These are phyloP conservation scores for Ips typographus DNA, from an alignment of 1,140 invertebrate genomes.

Conservation along the genomic window DNA sequence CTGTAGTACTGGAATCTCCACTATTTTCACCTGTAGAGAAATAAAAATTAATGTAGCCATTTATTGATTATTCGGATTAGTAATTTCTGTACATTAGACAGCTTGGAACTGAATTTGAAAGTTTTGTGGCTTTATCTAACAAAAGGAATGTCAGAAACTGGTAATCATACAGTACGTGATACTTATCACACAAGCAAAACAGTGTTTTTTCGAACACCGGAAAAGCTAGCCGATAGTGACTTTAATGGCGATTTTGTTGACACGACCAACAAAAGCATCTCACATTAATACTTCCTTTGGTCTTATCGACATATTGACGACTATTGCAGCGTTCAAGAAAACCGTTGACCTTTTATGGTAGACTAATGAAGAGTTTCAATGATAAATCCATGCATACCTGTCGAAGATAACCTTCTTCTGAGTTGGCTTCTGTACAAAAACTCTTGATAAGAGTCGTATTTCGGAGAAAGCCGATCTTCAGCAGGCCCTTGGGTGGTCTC, in stretches of 20 bases:
- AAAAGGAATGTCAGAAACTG: too few relatives aligned
- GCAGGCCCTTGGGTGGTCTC: conserved; percentile 28
- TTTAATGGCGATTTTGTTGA: not conserved
- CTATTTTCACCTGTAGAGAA: conserved; percentile 51
- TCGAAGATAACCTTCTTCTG: conserved; percentile 36
- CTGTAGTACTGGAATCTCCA: conserved; percentile 57
- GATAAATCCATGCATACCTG: conserved; percentile 10
- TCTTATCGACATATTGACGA: too few relatives aligned
- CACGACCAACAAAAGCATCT: not conserved
- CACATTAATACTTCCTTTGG: not conserved
- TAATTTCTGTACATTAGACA: too few relatives aligned
- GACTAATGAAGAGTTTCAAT: not conserved
- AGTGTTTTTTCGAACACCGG: conserved; percentile 8
- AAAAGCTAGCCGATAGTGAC: not conserved
- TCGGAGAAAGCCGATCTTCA: conserved; percentile 45
- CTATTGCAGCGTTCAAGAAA: not conserved
- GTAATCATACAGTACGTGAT: not conserved
- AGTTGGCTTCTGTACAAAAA: conserved; percentile 44
- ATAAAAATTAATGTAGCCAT: not conserved
- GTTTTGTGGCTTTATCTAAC: too few relatives aligned
- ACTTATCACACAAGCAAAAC: not conserved
- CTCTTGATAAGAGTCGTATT: conserved; percentile 49
- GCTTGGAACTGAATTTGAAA: too few relatives aligned
- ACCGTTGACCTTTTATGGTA: not conserved
- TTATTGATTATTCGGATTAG: too few relatives aligned